Percentiles rank a stretch among this genome's conserved stretches.
phyloP scores from a whole-genome alignment of 1,140 invertebrate species.

The Cataglyphis hispanica region DNA sequence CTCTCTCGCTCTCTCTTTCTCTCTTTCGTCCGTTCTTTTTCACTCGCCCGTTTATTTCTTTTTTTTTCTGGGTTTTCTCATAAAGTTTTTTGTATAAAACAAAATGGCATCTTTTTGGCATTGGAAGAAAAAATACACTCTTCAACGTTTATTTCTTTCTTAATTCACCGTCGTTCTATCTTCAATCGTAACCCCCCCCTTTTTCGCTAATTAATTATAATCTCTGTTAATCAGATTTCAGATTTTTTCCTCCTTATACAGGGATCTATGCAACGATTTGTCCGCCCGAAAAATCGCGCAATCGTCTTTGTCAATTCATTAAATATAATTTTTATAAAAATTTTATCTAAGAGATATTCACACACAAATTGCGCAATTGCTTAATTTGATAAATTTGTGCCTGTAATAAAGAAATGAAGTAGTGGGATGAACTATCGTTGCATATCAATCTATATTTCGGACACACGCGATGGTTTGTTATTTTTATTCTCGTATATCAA shows the following conservation, averaged over 20 bases:
- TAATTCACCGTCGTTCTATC: conserved; percentile 71
- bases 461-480: conserved; percentile 53
- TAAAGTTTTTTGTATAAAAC: conserved; percentile 82
- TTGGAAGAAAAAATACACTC: conserved; percentile 86
- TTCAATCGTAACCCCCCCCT: conserved; percentile 68
- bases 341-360: neutral
- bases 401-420: neutral
- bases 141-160: conserved; percentile 76
- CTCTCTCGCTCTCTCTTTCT: conserved; percentile 42
- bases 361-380: neutral
- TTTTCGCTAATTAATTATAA: conserved; percentile 49
- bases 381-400: neutral
- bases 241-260: conserved; percentile 35
- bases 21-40: conserved; percentile 65
- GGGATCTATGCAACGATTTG: conserved; percentile 19
- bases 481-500: conserved; percentile 53
- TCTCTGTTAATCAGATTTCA: conserved; percentile 38
- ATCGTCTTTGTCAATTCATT: neutral
- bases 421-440: conserved; percentile 4
- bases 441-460: conserved; percentile 35
- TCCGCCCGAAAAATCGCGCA: neutral
- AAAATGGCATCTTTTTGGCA: conserved; percentile 86
- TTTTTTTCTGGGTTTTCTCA: conserved; percentile 81
- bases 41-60: conserved; percentile 5
- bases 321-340: neutral